Evolutionary conservation across 35 echinoderm and acorn worm species (phyloP).

Genomic region (Ptychodera flava): DNA sequence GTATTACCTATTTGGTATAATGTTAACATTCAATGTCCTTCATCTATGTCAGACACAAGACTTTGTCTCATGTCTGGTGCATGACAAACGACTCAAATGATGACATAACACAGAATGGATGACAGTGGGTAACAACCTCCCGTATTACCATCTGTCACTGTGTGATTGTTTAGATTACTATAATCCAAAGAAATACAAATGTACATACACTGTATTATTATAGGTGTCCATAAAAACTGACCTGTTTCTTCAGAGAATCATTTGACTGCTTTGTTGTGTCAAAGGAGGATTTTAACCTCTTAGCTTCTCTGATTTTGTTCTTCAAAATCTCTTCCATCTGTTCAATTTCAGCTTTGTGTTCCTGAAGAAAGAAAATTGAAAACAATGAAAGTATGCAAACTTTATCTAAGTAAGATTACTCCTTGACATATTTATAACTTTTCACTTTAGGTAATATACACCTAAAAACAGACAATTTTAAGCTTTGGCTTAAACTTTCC

Average conservation of each 20-base stretch:
- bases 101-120: no score
- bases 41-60: no score
- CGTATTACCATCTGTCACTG: no score
- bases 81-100: no score
- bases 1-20: no score
- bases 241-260: constrained; percentile 72
- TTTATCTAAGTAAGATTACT: neutral
- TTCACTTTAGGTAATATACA: neutral
- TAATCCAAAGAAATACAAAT: no score
- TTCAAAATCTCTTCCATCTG: constrained; percentile 47
- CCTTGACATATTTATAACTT: neutral
- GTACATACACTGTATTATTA: no score
- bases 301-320: constrained; percentile 70
- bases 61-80: no score
- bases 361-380: constrained; percentile 31
- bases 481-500: neutral
- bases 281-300: constrained; percentile 80
- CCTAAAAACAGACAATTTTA: neutral
- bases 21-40: no score
- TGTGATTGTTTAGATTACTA: no score
- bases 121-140: no score
- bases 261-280: constrained; percentile 90
- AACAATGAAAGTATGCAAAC: neutral
- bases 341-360: constrained; percentile 51
- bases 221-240: no score